Evolutionary conservation across 2,113 vertebrate species (phyloP).

Genomic region (Colossoma macropomum): DNA sequence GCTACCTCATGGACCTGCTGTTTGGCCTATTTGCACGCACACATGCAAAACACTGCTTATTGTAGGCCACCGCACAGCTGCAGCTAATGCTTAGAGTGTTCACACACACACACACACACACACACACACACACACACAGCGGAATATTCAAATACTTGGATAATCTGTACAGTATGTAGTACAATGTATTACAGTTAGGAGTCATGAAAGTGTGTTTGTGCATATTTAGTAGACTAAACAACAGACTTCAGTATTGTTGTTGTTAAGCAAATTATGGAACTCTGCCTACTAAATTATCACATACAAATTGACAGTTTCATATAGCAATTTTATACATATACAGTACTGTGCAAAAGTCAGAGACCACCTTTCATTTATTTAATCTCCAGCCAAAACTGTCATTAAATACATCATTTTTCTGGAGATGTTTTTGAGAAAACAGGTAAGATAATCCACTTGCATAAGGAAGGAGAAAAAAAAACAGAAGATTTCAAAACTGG

Average conservation of each 20-base stretch:
- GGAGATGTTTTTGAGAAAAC: too few relatives aligned
- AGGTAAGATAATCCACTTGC: too few relatives aligned
- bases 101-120: conserved; percentile 16
- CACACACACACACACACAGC: conserved; percentile 10
- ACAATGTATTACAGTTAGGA: conserved; percentile 48
- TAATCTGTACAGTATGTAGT: neutral
- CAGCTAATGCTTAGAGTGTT: conserved; percentile 8
- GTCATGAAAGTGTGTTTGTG: conserved; percentile 21
- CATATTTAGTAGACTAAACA: neutral
- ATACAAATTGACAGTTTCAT: neutral
- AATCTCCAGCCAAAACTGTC: too few relatives aligned
- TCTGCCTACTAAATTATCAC: neutral
- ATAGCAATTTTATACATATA: too few relatives aligned
- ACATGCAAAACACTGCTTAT: conserved; percentile 61
- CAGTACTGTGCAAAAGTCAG: too few relatives aligned
- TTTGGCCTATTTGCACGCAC: conserved; percentile 33
- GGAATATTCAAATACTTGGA: conserved; percentile 53
- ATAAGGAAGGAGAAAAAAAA: too few relatives aligned
- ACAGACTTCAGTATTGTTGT: conserved; percentile 30
- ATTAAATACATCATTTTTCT: too few relatives aligned
- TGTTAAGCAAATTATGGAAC: conserved; percentile 33
- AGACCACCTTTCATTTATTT: too few relatives aligned
- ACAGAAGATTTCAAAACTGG: too few relatives aligned
- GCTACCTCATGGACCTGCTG: conserved; percentile 17
- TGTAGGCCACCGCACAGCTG: conserved; percentile 24